Conservation (phyloP, 2,797 vertebrate genomes). For the Sebastes wilsoni region DNA sequence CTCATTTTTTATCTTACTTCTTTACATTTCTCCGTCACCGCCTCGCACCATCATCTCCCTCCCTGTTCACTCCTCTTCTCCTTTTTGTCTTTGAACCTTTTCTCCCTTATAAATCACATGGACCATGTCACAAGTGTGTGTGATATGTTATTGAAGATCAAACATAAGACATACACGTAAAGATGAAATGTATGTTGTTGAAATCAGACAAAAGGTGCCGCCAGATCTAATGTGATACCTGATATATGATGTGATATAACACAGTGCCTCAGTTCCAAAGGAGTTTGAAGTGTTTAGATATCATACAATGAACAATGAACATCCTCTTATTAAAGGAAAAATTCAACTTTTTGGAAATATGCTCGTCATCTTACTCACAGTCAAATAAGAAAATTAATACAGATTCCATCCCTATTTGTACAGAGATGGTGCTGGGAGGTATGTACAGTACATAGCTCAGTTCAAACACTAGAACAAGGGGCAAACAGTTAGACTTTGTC, state of each 20-base stretch:
- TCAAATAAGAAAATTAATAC: neutral
- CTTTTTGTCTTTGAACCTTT: neutral
- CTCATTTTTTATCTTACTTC: neutral
- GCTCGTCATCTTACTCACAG: neutral
- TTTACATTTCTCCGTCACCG: neutral
- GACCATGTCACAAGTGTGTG: neutral
- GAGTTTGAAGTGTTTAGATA: neutral
- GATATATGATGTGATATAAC: neutral
- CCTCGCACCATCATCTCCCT: neutral
- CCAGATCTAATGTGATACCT: neutral
- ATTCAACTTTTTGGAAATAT: neutral
- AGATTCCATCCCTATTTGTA: neutral
- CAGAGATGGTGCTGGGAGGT: neutral
- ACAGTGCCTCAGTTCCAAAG: neutral
- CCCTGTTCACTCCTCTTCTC: neutral
- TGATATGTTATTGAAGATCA: neutral
- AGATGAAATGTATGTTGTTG: neutral
- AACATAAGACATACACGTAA: neutral
- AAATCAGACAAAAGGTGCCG: neutral
- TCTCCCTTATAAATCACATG: neutral
- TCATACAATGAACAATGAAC: neutral
- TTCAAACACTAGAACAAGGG: neutral
- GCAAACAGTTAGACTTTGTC: neutral
- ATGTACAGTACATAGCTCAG: neutral
- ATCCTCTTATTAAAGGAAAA: neutral